A percentile compares a stretch with the other conserved stretches of the same genome.
phyloP scores from a whole-genome alignment of 2,113 vertebrate genomes.

The Toxostoma redivivum region DNA sequence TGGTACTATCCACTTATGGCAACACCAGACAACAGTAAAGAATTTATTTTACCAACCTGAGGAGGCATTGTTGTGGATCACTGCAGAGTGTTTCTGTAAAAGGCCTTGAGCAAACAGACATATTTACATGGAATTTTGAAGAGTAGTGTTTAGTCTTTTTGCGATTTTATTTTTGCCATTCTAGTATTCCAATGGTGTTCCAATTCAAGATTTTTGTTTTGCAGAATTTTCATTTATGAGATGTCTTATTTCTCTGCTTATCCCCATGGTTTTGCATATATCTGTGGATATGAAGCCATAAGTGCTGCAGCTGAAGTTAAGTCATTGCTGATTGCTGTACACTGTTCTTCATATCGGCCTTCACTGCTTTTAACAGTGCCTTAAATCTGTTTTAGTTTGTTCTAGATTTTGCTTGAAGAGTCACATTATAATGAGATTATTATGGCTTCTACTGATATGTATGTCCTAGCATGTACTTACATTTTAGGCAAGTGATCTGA shows the following conservation, averaged over 20 bases:
- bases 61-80: not conserved
- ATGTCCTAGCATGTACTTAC: not conserved
- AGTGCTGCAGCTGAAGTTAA: not conserved
- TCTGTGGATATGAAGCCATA: not conserved
- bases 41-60: not conserved
- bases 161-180: not conserved
- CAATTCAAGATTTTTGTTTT: not conserved
- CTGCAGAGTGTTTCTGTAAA: not conserved
- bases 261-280: not conserved
- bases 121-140: not conserved
- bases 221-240: not conserved
- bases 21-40: not conserved
- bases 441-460: not conserved
- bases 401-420: not conserved
- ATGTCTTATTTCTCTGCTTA: not conserved
- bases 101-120: not conserved
- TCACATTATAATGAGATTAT: fast-evolving
- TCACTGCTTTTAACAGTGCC: not conserved
- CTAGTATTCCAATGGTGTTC: not conserved
- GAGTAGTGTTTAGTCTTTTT: not conserved
- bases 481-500: not conserved
- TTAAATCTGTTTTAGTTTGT: not conserved
- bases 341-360: not conserved
- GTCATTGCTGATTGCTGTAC: not conserved
- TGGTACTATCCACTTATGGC: not conserved